These are phyloP conservation scores for Taurulus bubalis DNA, from an alignment of 2,113 vertebrate species.

Conservation along the genomic window DNA sequence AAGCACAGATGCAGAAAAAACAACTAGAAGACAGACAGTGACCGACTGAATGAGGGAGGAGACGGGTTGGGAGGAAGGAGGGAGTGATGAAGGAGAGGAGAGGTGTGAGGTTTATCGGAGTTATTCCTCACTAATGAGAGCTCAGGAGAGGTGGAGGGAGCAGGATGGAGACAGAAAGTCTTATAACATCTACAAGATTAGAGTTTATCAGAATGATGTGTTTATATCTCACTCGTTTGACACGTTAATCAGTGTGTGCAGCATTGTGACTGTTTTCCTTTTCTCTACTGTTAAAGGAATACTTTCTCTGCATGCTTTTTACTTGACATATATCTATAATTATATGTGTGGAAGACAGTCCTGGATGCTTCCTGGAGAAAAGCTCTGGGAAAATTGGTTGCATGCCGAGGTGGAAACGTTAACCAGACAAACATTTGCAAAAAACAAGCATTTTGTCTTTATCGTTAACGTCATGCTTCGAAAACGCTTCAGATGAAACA, in stretches of 20 bases:
- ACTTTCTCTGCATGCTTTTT: neutral
- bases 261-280: neutral
- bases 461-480: neutral
- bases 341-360: neutral
- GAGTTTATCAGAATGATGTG: slow-evolving; percentile 1
- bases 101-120: slow-evolving; percentile 20
- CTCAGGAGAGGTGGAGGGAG: slow-evolving; percentile 19
- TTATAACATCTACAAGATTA: slow-evolving; percentile 11
- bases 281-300: neutral
- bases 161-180: neutral
- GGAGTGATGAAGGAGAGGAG: slow-evolving; percentile 16
- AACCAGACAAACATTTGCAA: neutral
- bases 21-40: neutral
- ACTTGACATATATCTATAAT: neutral
- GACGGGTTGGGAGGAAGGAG: slow-evolving; percentile 30
- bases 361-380: neutral
- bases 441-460: neutral
- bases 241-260: neutral
- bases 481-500: neutral
- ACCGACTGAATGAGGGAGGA: neutral
- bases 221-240: neutral
- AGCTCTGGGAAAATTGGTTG: too few species aligned
- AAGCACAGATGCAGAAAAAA: slow-evolving; percentile 27
- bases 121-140: slow-evolving; percentile 37
- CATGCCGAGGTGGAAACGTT: neutral